Conservation (phyloP, 2,113 vertebrate genomes). For the Rhagologus leucostigma region DNA sequence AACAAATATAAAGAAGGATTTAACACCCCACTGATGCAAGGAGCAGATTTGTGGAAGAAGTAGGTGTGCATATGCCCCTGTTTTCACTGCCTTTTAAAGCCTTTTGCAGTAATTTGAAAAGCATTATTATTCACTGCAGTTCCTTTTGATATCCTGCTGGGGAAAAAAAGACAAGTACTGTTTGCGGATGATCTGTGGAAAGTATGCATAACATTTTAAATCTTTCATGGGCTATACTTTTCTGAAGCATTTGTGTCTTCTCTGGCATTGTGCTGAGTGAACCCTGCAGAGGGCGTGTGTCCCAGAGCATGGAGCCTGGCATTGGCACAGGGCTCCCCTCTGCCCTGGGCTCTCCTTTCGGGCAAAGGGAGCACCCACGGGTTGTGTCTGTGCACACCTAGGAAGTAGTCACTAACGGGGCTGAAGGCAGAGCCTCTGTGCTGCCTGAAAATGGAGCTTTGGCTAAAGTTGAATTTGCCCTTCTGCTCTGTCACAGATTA, state of each 20-base stretch:
- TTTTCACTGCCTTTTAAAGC: not conserved
- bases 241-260: not conserved
- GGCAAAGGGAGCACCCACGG: not conserved
- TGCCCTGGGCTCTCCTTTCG: not conserved
- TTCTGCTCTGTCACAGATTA: not conserved
- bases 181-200: not conserved
- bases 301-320: not conserved
- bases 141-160: not conserved
- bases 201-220: not conserved
- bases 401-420: not conserved
- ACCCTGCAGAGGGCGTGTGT: not conserved
- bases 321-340: not conserved
- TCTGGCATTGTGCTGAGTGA: not conserved
- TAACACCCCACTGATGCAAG: not conserved
- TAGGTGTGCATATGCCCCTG: not conserved
- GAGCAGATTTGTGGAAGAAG: not conserved
- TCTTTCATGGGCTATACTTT: not conserved
- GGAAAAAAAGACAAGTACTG: not conserved
- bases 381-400: not conserved
- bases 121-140: not conserved
- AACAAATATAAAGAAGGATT: not conserved
- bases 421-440: not conserved
- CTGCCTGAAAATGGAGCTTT: not conserved
- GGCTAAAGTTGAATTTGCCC: not conserved
- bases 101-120: not conserved